Base-by-base conservation (phyloP, 2,113 vertebrate genomes). In the Pteropus alecto region DNA sequence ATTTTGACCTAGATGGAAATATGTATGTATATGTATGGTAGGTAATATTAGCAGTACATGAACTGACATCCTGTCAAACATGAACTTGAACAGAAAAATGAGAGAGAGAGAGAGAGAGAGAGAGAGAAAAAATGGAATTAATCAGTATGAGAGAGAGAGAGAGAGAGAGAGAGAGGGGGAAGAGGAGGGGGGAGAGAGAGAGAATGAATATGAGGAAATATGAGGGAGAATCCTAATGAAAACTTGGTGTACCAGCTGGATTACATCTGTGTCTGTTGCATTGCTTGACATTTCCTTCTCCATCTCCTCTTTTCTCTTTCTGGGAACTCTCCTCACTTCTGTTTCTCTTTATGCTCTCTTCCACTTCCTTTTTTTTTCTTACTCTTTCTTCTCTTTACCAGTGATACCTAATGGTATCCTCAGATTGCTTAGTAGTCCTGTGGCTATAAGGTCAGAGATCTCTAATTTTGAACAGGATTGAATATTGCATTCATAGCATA, bases 1-100 rank as follows among this genome's bases (percentile, higher is more conserved):
- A 90, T 63, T 97, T 92, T 82, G 15, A 70, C 11, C 74, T 87
- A 48, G n/a, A 22, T 89, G 30, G 51, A 82, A 89, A 91, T 78
- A 61, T 58, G 88, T 33, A 68, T 67, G 14, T 38, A 91, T 78
- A 61, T 58, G 88, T 33, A 68, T 60, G 14, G 46, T 28, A 95
- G n/a, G 7, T 83, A 78, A 13, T 54, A 28, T 48, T 81, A 90
- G 14, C 1, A 10, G 35, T 78, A 60, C 51, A 41, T 70, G 48
- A 84, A 70, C 33, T 84, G 30, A 65, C 7, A 68, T 93, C 9
- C 24, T 89, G 54, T 70, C 6, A 83, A 93, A 82, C 78, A 14
- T 71, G 46, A 30, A 71, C 15, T 33, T 93, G 15, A 11, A 51
- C 14, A 51, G 13, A 51, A 51, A 51, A 51, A 51, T 14, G 30